A percentile compares a stretch with the other conserved stretches of the same genome.
Evolutionary conservation across 1,140 invertebrate genomes (phyloP).

Genomic region (Calliopsis andreniformis): DNA sequence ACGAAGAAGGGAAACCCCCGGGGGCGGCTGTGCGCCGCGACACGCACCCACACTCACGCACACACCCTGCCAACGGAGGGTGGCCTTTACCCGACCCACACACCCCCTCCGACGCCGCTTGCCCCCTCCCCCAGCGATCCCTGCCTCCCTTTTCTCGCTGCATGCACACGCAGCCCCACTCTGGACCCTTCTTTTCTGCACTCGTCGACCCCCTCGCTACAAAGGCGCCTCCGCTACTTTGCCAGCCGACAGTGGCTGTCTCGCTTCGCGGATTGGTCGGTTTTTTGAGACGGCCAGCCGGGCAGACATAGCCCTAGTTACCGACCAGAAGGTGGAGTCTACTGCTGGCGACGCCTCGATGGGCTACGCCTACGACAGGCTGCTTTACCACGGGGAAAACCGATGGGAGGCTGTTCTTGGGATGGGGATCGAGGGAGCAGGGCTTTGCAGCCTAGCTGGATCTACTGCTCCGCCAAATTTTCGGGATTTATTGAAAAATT

Average conservation of each 20-base stretch:
- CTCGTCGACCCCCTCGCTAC: slow-evolving; percentile 53
- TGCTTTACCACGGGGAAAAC: slow-evolving; percentile 72
- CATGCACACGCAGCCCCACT: slow-evolving; percentile 37
- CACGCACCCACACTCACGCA: slow-evolving; percentile 56
- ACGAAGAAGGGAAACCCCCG: slow-evolving; percentile 72
- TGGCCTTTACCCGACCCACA: slow-evolving; percentile 54
- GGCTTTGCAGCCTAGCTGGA: neutral
- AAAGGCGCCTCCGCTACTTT: slow-evolving; percentile 76
- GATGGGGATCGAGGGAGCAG: no score
- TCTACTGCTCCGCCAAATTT: no score
- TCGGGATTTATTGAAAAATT: no score
- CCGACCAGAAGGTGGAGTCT: slow-evolving; percentile 72
- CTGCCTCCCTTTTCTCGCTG: slow-evolving; percentile 28
- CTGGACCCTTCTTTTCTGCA: slow-evolving; percentile 43
- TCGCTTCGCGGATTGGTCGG: slow-evolving; percentile 81
- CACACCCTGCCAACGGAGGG: slow-evolving; percentile 40
- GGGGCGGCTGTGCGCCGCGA: slow-evolving; percentile 63
- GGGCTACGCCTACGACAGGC: slow-evolving; percentile 75
- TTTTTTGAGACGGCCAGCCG: slow-evolving; percentile 78
- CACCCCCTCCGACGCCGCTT: slow-evolving; percentile 29
- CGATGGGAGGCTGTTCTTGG: slow-evolving; percentile 28
- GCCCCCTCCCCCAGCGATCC: neutral
- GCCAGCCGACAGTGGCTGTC: slow-evolving; percentile 79
- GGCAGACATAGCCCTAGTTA: slow-evolving; percentile 81
- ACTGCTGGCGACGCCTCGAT: slow-evolving; percentile 72